phyloP scores from a whole-genome alignment of 2,888 invertebrate species.

The Diaperis boleti region DNA sequence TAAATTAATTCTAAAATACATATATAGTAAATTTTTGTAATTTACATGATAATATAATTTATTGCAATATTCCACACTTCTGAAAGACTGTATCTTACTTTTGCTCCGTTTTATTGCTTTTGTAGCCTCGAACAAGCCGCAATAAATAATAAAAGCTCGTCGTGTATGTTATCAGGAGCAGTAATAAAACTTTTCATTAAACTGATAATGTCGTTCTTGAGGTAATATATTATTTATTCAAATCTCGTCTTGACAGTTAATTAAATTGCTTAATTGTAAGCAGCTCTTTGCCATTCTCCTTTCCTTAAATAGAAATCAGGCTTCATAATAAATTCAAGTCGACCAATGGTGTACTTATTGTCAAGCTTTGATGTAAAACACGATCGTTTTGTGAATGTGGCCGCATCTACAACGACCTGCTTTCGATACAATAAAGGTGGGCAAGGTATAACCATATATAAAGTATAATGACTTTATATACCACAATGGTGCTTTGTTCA shows the following conservation, averaged over 20 bases:
- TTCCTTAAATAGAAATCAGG: not conserved
- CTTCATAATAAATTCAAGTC: conserved; percentile 30
- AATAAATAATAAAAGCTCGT: not conserved
- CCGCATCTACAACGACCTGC: conserved; percentile 37
- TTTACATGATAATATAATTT: too few species aligned
- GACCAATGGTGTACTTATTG: conserved; percentile 25
- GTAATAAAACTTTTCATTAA: conserved; percentile 9
- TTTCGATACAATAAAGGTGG: conserved; percentile 40
- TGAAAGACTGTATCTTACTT: too few species aligned
- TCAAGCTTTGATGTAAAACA: conserved; percentile 33
- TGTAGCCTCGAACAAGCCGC: not conserved
- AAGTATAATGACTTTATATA: conserved; percentile 40
- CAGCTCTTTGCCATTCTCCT: conserved; percentile 5
- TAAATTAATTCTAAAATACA: too few species aligned
- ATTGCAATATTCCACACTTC: too few species aligned
- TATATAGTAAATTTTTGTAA: too few species aligned
- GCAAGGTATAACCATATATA: conserved; percentile 34
- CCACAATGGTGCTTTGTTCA: conserved; percentile 42
- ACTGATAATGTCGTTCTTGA: conserved; percentile 21
- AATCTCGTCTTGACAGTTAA: conserved; percentile 26
- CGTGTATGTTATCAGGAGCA: conserved; percentile 1
- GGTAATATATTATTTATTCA: conserved; percentile 21
- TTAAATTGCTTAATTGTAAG: conserved; percentile 30
- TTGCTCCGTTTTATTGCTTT: not conserved
- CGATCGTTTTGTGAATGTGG: conserved; percentile 33